phyloP scores from a whole-genome alignment of 2,797 vertebrate species.

The Sebastolobus alascanus region DNA sequence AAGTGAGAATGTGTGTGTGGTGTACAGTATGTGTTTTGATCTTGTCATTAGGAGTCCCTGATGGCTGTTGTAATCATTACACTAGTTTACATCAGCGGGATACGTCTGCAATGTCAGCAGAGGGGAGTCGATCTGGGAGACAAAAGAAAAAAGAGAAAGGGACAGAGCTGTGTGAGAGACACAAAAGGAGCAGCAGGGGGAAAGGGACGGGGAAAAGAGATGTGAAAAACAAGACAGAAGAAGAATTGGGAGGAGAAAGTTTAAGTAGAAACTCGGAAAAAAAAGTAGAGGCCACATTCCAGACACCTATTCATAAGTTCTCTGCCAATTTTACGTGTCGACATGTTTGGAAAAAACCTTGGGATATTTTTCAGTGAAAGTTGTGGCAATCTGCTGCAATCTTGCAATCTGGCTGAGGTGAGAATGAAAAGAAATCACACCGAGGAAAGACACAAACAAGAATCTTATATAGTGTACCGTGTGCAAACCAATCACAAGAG shows the following conservation, averaged over 20 bases:
- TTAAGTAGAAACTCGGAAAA: not conserved
- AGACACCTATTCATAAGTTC: not conserved
- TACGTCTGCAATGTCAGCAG: slow-evolving; percentile 68
- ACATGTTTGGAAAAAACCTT: slow-evolving; percentile 3
- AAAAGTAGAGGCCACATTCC: not conserved
- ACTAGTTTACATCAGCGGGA: slow-evolving; percentile 76
- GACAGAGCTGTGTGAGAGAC: slow-evolving; percentile 17
- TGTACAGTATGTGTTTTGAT: slow-evolving; percentile 64
- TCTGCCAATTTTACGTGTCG: not conserved
- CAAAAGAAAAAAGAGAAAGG: slow-evolving; percentile 19
- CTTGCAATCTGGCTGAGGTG: slow-evolving; percentile 1
- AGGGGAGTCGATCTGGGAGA: slow-evolving; percentile 35
- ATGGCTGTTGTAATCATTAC: slow-evolving; percentile 70
- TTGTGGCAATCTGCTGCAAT: slow-evolving; percentile 21
- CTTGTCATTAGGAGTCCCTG: slow-evolving; percentile 64
- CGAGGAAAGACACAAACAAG: not conserved
- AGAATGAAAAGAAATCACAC: slow-evolving; percentile 12
- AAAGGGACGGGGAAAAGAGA: not conserved
- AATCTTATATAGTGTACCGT: not conserved
- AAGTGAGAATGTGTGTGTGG: slow-evolving; percentile 15
- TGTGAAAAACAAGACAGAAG: slow-evolving; percentile 9
- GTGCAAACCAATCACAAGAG: not conserved
- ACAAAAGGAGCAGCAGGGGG: not conserved
- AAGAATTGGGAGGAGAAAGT: not conserved
- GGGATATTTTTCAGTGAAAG: not conserved